Percentiles rank a stretch among this genome's conserved stretches.
phyloP scores from a whole-genome alignment of 2,797 vertebrate species.

The Astyanax mexicanus region DNA sequence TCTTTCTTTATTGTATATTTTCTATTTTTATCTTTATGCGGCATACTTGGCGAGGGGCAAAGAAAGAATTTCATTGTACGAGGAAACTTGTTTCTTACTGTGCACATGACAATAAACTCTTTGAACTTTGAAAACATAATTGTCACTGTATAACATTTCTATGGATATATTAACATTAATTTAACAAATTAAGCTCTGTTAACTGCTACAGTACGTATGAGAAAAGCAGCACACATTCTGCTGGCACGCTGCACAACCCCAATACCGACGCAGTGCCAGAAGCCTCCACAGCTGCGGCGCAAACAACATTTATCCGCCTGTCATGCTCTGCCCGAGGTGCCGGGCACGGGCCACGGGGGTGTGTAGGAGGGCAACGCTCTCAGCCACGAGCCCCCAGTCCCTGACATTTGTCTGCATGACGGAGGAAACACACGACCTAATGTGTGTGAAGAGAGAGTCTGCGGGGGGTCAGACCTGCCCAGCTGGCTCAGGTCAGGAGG shows the following conservation, averaged over 20 bases:
- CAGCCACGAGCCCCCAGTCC: slow-evolving; percentile 65
- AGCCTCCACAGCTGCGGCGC: slow-evolving; percentile 62
- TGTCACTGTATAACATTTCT: no score
- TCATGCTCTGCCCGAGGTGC: slow-evolving; percentile 66
- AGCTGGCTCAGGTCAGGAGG: background rate
- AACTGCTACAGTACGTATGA: no score
- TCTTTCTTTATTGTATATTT: no score
- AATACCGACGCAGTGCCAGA: slow-evolving; percentile 74
- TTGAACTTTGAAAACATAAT: no score
- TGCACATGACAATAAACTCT: no score
- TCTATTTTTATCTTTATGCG: no score
- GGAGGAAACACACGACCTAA: slow-evolving; percentile 38
- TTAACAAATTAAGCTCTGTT: no score
- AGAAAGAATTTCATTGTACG: no score
- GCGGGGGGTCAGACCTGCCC: background rate
- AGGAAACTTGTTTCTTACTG: no score
- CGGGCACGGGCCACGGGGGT: slow-evolving; percentile 44
- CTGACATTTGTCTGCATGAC: slow-evolving; percentile 76
- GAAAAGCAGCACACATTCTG: slow-evolving; percentile 2
- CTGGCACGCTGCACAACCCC: slow-evolving; percentile 57
- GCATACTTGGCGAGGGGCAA: no score
- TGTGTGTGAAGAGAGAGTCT: background rate
- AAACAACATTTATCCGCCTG: slow-evolving; percentile 74
- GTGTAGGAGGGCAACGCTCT: slow-evolving; percentile 71
- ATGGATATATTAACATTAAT: no score